phyloP scores from a whole-genome alignment of 2,888 invertebrate genomes.

The Spodoptera littoralis region DNA sequence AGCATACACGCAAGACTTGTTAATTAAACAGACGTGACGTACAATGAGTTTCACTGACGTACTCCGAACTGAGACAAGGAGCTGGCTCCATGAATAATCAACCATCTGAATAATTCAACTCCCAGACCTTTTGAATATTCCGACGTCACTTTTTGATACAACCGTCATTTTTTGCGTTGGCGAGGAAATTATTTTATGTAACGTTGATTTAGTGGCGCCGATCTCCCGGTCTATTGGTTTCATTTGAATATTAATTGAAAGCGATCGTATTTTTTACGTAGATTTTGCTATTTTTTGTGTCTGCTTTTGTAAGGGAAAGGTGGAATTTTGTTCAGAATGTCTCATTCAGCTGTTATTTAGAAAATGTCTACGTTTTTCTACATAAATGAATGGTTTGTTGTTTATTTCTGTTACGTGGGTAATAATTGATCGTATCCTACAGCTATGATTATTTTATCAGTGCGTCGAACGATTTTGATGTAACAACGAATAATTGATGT shows the following conservation, averaged over 20 bases:
- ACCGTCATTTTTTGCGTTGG: constrained; percentile 39
- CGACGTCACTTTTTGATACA: constrained; percentile 52
- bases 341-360: too few relatives aligned
- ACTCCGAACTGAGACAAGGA: constrained; percentile 35
- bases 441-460: constrained; percentile 14
- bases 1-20: constrained; percentile 35
- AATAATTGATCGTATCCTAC: too few relatives aligned
- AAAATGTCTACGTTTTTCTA: too few relatives aligned
- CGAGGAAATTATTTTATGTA: constrained; percentile 42
- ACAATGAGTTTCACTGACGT: constrained; percentile 40
- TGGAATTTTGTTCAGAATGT: neutral
- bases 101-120: constrained; percentile 58
- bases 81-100: constrained; percentile 54
- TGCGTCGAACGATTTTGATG: neutral
- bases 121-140: constrained; percentile 49
- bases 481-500: constrained; percentile 3
- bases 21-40: constrained; percentile 51
- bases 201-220: constrained; percentile 36
- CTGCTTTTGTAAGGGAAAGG: constrained; percentile 4
- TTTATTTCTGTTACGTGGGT: too few relatives aligned
- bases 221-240: constrained; percentile 35
- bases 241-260: constrained; percentile 49
- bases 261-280: constrained; percentile 37
- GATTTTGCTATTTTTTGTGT: constrained; percentile 20
- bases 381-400: too few relatives aligned